phyloP scores from a whole-genome alignment of 2,797 vertebrate species.

The Ctenopoma kingsleyae region DNA sequence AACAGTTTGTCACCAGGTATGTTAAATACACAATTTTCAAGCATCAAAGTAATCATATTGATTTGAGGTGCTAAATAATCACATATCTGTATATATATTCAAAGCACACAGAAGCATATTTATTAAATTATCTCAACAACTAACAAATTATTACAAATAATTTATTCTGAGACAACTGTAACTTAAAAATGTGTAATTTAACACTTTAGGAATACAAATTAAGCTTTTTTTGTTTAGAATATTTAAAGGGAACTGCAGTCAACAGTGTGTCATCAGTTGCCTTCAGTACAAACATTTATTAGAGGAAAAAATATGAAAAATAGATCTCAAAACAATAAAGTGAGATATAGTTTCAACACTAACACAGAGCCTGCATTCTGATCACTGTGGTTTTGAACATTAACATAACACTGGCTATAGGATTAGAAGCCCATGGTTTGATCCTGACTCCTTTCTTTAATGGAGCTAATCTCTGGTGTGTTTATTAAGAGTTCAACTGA shows the following conservation, averaged over 20 bases:
- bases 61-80: too few species aligned
- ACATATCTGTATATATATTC: too few species aligned
- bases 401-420: background rate
- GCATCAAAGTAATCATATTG: too few species aligned
- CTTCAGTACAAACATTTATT: background rate
- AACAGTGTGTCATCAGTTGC: background rate
- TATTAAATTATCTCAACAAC: background rate
- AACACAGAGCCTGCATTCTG: background rate
- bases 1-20: too few species aligned
- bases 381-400: slow-evolving; percentile 2
- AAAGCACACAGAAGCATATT: background rate
- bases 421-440: background rate
- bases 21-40: too few species aligned
- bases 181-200: background rate
- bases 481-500: slow-evolving; percentile 54
- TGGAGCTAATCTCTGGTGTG: slow-evolving; percentile 47
- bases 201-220: too few species aligned
- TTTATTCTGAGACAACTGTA: background rate
- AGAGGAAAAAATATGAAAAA: background rate
- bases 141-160: background rate
- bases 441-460: slow-evolving; percentile 2
- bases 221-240: background rate
- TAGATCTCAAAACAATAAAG: background rate
- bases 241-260: background rate
- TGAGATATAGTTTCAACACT: background rate